These are phyloP conservation scores for Amitus sp. DNA, from an alignment of 2,888 invertebrate species.

Conservation along the genomic window DNA sequence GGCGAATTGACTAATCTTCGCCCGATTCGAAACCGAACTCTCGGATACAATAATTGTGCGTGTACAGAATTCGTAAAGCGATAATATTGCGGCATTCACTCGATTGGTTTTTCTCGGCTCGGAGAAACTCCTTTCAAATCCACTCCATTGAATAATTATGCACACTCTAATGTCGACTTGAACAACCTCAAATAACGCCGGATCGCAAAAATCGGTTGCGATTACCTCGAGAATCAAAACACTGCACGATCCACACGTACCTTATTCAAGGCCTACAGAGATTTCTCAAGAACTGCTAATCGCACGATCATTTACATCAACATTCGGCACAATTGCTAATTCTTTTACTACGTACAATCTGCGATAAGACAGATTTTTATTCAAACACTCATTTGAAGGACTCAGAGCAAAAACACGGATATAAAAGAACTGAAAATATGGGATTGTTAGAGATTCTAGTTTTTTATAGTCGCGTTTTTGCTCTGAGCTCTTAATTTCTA, in stretches of 20 bases:
- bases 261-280: constrained; percentile 12
- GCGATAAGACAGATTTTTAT: no score
- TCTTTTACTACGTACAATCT: background rate
- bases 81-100: background rate
- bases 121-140: background rate
- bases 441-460: no score
- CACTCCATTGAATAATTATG: background rate
- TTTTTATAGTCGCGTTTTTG: no score
- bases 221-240: constrained; percentile 27
- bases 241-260: constrained; percentile 12
- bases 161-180: background rate
- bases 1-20: no score
- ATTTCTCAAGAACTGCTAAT: constrained; percentile 20
- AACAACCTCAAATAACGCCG: background rate
- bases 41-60: constrained; percentile 2
- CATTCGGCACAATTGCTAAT: constrained; percentile 7
- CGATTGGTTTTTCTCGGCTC: background rate
- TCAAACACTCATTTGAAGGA: no score
- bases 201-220: constrained; percentile 15
- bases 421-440: background rate
- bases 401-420: no score
- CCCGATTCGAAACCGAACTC: no score
- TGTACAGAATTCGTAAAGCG: background rate
- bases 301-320: constrained; percentile 18
- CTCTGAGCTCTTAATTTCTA: no score